Evolutionary conservation across 2,888 invertebrate species (phyloP).

Genomic region (Xanthostigma xanthostigma): DNA sequence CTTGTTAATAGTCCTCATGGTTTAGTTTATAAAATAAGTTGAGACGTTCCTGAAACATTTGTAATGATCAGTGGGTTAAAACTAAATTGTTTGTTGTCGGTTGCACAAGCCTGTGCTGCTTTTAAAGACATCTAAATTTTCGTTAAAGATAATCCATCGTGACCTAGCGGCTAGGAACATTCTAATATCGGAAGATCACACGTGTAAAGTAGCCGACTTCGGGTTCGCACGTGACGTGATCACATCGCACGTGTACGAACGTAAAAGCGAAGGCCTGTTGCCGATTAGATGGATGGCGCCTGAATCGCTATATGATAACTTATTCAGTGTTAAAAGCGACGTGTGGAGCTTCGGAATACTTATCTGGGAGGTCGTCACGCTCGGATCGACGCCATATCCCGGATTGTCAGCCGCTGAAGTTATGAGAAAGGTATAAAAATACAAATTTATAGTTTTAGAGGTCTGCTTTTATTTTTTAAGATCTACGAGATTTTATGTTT

Average conservation of each 20-base stretch:
- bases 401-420: conserved; percentile 84
- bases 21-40: too few relatives aligned
- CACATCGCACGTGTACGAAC: conserved; percentile 75
- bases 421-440: conserved; percentile 57
- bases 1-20: too few relatives aligned
- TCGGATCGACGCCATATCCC: conserved; percentile 91
- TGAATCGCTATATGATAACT: conserved; percentile 85
- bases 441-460: too few relatives aligned
- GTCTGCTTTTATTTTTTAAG: too few relatives aligned
- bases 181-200: conserved; percentile 71
- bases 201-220: conserved; percentile 87
- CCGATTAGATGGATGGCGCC: conserved; percentile 89
- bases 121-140: conserved; percentile 2
- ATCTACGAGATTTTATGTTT: too few relatives aligned
- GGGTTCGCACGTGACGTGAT: conserved; percentile 84
- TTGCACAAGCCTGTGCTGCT: too few relatives aligned
- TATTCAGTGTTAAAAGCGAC: conserved; percentile 87
- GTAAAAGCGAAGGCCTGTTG: conserved; percentile 60
- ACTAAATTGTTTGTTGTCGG: too few relatives aligned
- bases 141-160: conserved; percentile 65
- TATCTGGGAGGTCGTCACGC: conserved; percentile 90
- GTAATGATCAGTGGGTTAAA: too few relatives aligned
- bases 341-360: conserved; percentile 93
- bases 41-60: too few relatives aligned
- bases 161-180: conserved; percentile 84